Percentiles rank a stretch among this genome's conserved stretches.
Evolutionary conservation across 2,797 vertebrate genomes (phyloP).

Genomic region (Sylvia borin): DNA sequence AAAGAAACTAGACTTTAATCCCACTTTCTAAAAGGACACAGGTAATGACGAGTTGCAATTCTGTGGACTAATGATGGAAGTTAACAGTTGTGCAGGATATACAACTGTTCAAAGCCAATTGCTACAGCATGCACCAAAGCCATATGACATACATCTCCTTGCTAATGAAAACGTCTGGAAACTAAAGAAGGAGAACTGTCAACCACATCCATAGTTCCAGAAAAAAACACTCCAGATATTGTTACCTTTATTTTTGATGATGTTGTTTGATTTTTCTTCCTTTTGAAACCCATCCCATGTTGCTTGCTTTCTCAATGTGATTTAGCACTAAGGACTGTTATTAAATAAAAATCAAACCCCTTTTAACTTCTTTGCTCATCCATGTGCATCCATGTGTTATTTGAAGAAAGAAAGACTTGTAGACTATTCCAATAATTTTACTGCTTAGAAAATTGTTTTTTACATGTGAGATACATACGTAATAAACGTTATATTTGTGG

Average conservation of each 20-base stretch:
- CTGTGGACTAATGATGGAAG: background rate
- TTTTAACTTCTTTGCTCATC: background rate
- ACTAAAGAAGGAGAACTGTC: fast-evolving
- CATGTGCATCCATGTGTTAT: background rate
- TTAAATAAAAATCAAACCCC: background rate
- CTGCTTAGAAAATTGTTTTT: background rate
- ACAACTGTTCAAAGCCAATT: background rate
- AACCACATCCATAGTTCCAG: background rate
- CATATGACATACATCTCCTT: background rate
- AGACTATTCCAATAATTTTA: background rate
- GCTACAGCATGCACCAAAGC: background rate
- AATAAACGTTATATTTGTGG: background rate
- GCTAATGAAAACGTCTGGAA: background rate
- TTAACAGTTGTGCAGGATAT: background rate
- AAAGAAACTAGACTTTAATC: background rate
- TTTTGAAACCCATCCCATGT: background rate
- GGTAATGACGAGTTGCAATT: background rate
- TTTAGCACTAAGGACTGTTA: background rate
- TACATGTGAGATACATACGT: background rate
- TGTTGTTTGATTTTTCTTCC: background rate
- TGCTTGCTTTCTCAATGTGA: background rate
- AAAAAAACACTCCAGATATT: background rate
- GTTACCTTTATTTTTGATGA: background rate
- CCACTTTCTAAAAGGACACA: background rate
- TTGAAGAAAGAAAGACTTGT: background rate